Conservation (phyloP, 2,888 invertebrate species). For the Meganola albula region DNA sequence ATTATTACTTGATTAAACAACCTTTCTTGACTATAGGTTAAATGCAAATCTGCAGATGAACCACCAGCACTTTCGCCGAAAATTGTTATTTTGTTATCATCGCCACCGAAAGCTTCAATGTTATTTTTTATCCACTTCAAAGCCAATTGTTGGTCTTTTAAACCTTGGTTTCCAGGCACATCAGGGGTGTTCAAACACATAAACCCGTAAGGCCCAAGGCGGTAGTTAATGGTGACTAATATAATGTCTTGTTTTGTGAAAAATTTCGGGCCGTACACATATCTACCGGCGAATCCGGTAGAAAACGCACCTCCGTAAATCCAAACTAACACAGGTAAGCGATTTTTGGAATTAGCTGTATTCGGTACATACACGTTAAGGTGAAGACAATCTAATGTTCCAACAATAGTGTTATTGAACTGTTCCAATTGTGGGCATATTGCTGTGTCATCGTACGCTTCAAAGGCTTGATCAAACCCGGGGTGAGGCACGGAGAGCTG, state of each 20-base stretch:
- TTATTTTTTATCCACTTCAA: constrained; percentile 50
- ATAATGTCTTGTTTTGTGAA: constrained; percentile 45
- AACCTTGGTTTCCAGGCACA: constrained; percentile 50
- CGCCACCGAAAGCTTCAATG: constrained; percentile 50
- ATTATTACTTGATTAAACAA: constrained; percentile 43
- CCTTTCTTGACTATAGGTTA: constrained; percentile 37
- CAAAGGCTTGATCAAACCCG: constrained; percentile 37
- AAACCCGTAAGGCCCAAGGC: constrained; percentile 52
- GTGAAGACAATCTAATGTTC: constrained; percentile 44
- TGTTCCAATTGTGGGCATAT: constrained; percentile 46
- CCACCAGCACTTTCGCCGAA: constrained; percentile 51
- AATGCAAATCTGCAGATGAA: constrained; percentile 38
- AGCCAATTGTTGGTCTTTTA: constrained; percentile 49
- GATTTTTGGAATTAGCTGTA: constrained; percentile 32
- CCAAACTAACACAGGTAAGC: constrained; percentile 45
- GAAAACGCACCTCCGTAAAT: constrained; percentile 44
- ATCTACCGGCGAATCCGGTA: constrained; percentile 34
- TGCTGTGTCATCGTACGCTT: constrained; percentile 45
- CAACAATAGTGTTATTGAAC: constrained; percentile 28
- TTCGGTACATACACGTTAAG: constrained; percentile 48
- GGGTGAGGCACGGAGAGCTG: constrained; percentile 41
- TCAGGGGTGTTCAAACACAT: constrained; percentile 45
- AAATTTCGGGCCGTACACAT: constrained; percentile 38
- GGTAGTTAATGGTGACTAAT: constrained; percentile 49
- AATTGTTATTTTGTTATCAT: constrained; percentile 42